Percentiles rank a stretch among this genome's conserved stretches.
Conservation (phyloP, 2,888 invertebrate genomes). For the Lagria hirta region DNA sequence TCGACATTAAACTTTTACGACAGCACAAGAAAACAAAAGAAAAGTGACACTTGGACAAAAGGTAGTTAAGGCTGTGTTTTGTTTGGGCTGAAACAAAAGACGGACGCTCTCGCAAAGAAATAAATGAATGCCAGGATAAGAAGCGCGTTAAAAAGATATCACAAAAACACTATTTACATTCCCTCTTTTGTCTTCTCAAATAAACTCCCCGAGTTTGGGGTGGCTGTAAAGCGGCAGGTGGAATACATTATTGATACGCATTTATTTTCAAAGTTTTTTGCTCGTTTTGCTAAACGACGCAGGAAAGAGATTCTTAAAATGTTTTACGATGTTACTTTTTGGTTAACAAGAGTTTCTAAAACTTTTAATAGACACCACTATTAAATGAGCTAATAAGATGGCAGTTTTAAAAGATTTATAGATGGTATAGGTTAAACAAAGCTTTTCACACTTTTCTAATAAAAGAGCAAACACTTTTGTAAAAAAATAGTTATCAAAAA, state of each 20-base stretch:
- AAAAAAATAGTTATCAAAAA: no score
- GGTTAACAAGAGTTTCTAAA: neutral
- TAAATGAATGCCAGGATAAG: constrained; percentile 53
- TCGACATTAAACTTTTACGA: constrained; percentile 51
- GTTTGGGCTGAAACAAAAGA: constrained; percentile 52
- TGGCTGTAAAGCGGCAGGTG: constrained; percentile 18
- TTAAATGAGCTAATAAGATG: no score
- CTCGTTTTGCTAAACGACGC: neutral
- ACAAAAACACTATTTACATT: constrained; percentile 57
- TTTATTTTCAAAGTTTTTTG: neutral
- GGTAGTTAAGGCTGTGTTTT: constrained; percentile 56
- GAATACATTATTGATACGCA: constrained; percentile 32
- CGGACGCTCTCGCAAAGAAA: constrained; percentile 52
- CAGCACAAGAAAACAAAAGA: constrained; percentile 51
- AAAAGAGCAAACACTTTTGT: no score
- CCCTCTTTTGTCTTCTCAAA: constrained; percentile 50
- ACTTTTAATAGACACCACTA: no score
- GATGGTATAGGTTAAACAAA: no score
- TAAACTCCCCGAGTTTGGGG: constrained; percentile 33
- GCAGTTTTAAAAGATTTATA: no score
- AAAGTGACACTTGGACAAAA: constrained; percentile 56
- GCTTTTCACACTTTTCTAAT: no score
- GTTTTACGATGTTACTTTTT: neutral
- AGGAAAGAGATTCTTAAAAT: neutral
- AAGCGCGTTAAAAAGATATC: constrained; percentile 55